These are phyloP conservation scores for Coecobrya sp. DNA, from an alignment of 2,888 invertebrate genomes.

Conservation along the genomic window DNA sequence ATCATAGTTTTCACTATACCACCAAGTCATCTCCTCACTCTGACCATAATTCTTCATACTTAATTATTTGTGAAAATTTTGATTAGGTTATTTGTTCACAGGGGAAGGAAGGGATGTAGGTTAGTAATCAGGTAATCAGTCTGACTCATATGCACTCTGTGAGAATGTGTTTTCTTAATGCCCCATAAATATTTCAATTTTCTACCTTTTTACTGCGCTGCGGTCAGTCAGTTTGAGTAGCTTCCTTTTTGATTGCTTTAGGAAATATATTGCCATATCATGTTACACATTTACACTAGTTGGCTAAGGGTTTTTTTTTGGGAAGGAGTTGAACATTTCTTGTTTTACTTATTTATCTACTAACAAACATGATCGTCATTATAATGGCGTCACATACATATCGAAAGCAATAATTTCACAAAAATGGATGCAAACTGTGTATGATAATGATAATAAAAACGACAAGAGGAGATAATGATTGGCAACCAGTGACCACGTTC, in stretches of 20 bases:
- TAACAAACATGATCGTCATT: neutral
- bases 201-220: neutral
- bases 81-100: neutral
- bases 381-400: neutral
- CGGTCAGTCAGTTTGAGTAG: constrained; percentile 5
- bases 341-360: neutral
- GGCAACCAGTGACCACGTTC: constrained; percentile 13
- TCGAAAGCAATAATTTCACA: neutral
- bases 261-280: constrained; percentile 13
- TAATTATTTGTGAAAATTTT: neutral
- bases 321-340: neutral
- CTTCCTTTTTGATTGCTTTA: neutral
- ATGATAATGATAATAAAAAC: neutral
- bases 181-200: neutral
- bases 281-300: too few relatives aligned
- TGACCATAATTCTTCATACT: neutral
- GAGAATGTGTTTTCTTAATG: neutral
- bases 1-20: neutral
- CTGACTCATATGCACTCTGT: neutral
- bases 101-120: neutral
- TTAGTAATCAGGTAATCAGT: neutral
- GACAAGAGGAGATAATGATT: neutral
- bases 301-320: neutral
- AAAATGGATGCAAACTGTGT: neutral
- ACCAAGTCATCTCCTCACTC: neutral